Conservation (phyloP, 2,888 invertebrate genomes). For the Phania funesta region DNA sequence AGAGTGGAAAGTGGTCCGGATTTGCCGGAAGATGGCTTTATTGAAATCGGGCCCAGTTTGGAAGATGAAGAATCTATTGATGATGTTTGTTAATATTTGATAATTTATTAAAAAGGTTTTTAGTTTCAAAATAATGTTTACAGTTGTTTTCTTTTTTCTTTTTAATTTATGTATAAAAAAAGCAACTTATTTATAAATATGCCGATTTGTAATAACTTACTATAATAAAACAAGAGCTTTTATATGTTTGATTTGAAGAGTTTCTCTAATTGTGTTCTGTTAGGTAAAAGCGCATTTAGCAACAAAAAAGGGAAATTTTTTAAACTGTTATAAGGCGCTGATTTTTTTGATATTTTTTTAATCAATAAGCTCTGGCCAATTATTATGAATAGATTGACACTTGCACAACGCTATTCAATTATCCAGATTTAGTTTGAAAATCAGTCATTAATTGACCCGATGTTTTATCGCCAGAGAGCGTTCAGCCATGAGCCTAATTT, state of each 20-base stretch:
- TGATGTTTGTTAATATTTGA: slow-evolving; percentile 75
- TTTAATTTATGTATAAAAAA: slow-evolving; percentile 32
- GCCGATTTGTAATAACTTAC: slow-evolving; percentile 22
- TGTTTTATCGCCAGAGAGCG: too few relatives aligned
- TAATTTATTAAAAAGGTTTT: slow-evolving; percentile 14
- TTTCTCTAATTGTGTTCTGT: neutral
- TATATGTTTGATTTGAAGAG: slow-evolving; percentile 40
- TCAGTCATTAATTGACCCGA: too few relatives aligned
- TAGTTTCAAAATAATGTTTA: slow-evolving; percentile 24
- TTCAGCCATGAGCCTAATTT: too few relatives aligned
- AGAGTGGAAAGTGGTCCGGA: slow-evolving; percentile 76
- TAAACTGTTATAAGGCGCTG: too few relatives aligned
- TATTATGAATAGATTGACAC: too few relatives aligned
- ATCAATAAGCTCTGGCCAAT: too few relatives aligned
- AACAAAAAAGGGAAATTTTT: too few relatives aligned
- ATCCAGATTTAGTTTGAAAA: too few relatives aligned
- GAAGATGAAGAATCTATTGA: slow-evolving; percentile 78
- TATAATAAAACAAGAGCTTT: slow-evolving; percentile 55
- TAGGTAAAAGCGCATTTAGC: too few relatives aligned
- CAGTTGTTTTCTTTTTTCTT: too few relatives aligned
- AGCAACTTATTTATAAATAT: neutral
- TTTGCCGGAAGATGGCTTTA: slow-evolving; percentile 76
- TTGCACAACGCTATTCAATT: too few relatives aligned
- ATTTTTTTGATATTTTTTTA: too few relatives aligned
- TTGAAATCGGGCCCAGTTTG: slow-evolving; percentile 74